Base-by-base conservation (phyloP, 2,888 invertebrate genomes). In the Zaprionus lineosus region DNA sequence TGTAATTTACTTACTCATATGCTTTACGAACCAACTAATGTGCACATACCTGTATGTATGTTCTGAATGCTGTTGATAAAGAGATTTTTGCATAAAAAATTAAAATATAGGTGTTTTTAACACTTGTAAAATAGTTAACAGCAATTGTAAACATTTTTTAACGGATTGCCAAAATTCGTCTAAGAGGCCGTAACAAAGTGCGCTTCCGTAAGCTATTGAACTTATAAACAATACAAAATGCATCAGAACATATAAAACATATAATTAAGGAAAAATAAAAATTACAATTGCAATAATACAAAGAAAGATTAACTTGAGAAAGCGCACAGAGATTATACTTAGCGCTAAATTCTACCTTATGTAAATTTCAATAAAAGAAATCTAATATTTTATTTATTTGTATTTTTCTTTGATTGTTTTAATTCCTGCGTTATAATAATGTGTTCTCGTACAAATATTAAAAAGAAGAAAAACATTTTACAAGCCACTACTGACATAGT, bases 51-150 rank as follows among this genome's bases (percentile, higher is more conserved):
- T 16, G n/a, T 16, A 40, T 14, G 19, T 11, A 15, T 19, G 19
- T 36, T n/a, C 28, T 28, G 15, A 28, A 18, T 15, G 29, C 24
- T 41, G 41, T 24, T 21, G 47, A 51, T 31, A 37, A n/a, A 19
- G 14, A 24, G 24, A 12, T 53, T 44, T 11, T 12, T 65, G 46
- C 21, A 29, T 31, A 21, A n/a, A 16, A 31, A 11, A 7, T 28
- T 19, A 11, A 40, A 15, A 34, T 57, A n/a, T n/a, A n/a, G n/a
- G 15, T 40, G 19, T 34, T 61, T 51, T 41, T 2, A 62, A 58
- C 39, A 56, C 43, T 65, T 75, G 64, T 71, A 73, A 75, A 83
- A 78, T 71, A 78, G 67, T 74, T 78, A 78, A 77, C 73, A 75
- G 46, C 64, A 59, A 51, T 16, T 64, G 26, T 65, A 65, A 71